A percentile compares a stretch with the other conserved stretches of the same genome.
Evolutionary conservation across 2,888 invertebrate species (phyloP).

Genomic region (Morpho helenor): DNA sequence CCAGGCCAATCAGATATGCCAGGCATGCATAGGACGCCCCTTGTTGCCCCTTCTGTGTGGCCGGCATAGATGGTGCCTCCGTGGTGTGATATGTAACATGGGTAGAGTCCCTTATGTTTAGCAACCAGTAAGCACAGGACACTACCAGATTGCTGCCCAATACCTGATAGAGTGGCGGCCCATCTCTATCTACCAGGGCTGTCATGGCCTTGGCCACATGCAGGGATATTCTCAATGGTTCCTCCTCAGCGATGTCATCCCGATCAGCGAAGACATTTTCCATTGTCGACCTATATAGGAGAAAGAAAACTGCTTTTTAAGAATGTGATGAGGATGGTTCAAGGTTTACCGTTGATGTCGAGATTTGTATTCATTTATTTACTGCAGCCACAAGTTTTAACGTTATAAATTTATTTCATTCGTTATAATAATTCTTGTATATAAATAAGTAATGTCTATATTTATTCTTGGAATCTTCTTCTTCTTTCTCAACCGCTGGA

Average conservation of each 20-base stretch:
- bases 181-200: not conserved
- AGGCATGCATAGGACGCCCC: not conserved
- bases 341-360: conserved; percentile 42
- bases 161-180: not conserved
- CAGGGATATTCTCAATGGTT: not conserved
- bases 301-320: too few species aligned
- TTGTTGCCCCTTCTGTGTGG: not conserved
- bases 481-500: too few species aligned
- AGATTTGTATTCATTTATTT: conserved; percentile 8
- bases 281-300: too few species aligned
- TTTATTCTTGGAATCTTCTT: too few species aligned
- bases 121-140: not conserved
- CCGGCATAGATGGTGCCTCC: not conserved
- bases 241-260: not conserved
- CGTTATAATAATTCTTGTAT: too few species aligned
- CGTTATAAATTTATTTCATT: too few species aligned
- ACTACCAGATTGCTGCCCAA: not conserved
- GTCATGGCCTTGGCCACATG: not conserved
- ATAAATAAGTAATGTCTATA: too few species aligned
- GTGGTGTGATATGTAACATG: not conserved
- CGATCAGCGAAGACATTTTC: not conserved
- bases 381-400: too few species aligned
- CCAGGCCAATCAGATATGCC: not conserved
- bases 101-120: not conserved
- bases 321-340: too few species aligned